phyloP scores from a whole-genome alignment of 2,113 vertebrate genomes.

The Aviceda subcristata region DNA sequence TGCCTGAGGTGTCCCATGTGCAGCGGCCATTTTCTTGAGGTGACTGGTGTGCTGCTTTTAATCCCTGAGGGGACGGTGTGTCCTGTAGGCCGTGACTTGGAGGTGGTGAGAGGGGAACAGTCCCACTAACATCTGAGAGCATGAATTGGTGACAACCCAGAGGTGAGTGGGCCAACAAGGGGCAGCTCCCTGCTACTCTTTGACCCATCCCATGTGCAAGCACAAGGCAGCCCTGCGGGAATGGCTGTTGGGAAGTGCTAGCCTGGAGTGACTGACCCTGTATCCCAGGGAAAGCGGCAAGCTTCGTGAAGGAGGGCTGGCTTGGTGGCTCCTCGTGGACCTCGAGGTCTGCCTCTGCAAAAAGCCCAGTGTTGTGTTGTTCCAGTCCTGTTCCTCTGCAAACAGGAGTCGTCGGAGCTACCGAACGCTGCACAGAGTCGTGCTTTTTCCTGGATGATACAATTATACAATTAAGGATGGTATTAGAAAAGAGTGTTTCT shows the following conservation, averaged over 20 bases:
- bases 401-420: not conserved
- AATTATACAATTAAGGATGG: not conserved
- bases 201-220: fast-evolving
- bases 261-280: not conserved
- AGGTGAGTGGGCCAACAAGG: fast-evolving
- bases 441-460: not conserved
- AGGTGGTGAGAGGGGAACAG: not conserved
- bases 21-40: not conserved
- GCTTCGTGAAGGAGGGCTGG: not conserved
- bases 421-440: not conserved
- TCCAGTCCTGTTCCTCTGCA: not conserved
- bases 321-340: not conserved
- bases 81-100: not conserved
- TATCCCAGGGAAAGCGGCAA: not conserved
- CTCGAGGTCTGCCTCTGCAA: not conserved
- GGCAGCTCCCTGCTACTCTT: not conserved
- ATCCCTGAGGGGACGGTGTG: not conserved
- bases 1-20: not conserved
- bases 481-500: not conserved
- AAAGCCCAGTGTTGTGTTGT: not conserved
- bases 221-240: not conserved
- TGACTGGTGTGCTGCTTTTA: not conserved
- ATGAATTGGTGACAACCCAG: not conserved
- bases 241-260: not conserved
- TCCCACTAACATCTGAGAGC: not conserved